Conservation (phyloP, 2,888 invertebrate genomes). For the Ptychoptera contaminata region DNA sequence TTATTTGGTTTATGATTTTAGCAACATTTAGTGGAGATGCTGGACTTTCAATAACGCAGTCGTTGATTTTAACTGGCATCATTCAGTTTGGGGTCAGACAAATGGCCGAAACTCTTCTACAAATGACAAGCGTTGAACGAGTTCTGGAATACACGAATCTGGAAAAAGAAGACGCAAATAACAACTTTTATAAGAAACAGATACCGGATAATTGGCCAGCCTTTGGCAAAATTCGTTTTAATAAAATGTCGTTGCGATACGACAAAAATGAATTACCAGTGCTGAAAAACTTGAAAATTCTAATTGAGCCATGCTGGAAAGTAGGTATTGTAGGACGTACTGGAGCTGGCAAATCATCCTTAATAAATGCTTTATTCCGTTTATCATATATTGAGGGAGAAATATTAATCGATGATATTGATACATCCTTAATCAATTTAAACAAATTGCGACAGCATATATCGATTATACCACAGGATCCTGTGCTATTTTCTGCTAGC, state of each 20-base stretch:
- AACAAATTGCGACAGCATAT: conserved; percentile 34
- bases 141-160: conserved; percentile 55
- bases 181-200: conserved; percentile 19
- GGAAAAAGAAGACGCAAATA: conserved; percentile 35
- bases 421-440: conserved; percentile 35
- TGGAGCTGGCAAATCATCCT: conserved; percentile 69
- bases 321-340: conserved; percentile 72
- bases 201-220: conserved; percentile 53
- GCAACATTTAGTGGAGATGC: conserved; percentile 49
- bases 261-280: conserved; percentile 43
- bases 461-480: conserved; percentile 42
- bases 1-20: conserved; percentile 7
- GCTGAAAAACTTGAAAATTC: conserved; percentile 53
- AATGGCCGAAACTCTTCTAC: conserved; percentile 52
- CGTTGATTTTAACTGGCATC: conserved; percentile 53
- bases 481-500: conserved; percentile 40
- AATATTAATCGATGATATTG: conserved; percentile 56
- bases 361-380: conserved; percentile 64
- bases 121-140: conserved; percentile 59
- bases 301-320: conserved; percentile 48
- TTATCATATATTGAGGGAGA: conserved; percentile 53
- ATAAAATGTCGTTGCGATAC: conserved; percentile 43
- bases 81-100: conserved; percentile 52
- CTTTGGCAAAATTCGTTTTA: conserved; percentile 40
- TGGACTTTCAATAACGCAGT: conserved; percentile 50